Conservation (phyloP, 2,797 vertebrate species). For the Peromyscus attwateri region DNA sequence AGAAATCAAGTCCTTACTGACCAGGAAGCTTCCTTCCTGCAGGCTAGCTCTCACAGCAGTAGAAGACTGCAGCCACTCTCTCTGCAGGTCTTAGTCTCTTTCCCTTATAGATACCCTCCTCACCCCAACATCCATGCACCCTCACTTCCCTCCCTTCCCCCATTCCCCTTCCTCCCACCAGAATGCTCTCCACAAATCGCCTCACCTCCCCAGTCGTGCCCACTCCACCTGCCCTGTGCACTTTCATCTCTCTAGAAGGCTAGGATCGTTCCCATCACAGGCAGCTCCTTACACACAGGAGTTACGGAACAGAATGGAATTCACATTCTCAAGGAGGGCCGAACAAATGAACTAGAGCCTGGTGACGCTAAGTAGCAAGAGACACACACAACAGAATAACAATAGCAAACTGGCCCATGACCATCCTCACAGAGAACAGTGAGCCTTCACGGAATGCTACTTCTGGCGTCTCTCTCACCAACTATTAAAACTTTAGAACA, state of each 20-base stretch:
- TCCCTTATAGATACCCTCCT: not conserved
- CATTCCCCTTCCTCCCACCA: not conserved
- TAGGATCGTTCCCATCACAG: not conserved
- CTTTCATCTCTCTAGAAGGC: not conserved
- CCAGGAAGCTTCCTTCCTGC: not conserved
- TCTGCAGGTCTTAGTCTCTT: not conserved
- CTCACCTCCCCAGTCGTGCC: not conserved
- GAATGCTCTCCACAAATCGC: not conserved
- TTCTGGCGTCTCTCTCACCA: not conserved
- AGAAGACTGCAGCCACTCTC: not conserved
- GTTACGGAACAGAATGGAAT: too few species aligned
- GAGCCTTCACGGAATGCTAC: slow-evolving; percentile 18
- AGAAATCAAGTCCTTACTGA: not conserved
- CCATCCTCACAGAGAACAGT: not conserved
- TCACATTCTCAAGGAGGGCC: not conserved
- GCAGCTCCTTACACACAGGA: not conserved
- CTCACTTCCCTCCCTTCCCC: not conserved
- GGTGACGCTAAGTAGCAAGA: not conserved
- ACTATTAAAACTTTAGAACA: not conserved
- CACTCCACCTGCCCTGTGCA: not conserved
- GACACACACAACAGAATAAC: not conserved
- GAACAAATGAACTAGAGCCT: not conserved
- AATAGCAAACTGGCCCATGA: not conserved
- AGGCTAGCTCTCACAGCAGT: not conserved
- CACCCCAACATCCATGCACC: not conserved